Evolutionary conservation across 2,113 vertebrate genomes (phyloP).

Genomic region (Chroicocephalus ridibundus): DNA sequence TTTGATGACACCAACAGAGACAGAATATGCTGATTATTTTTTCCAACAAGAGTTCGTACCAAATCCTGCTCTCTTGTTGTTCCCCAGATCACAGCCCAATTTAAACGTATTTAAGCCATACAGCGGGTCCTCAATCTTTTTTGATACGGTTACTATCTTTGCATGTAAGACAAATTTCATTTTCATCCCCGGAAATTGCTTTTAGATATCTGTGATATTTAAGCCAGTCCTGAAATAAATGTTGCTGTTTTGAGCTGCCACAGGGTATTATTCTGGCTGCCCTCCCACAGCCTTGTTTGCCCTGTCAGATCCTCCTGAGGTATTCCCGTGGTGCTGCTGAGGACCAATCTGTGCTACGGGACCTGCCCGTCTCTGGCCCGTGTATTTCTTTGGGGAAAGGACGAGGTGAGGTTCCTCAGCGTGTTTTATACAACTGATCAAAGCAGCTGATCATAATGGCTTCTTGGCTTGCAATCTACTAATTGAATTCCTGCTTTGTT

Average conservation of each 20-base stretch:
- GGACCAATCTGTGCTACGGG: not conserved
- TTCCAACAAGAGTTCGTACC: not conserved
- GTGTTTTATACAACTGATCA: not conserved
- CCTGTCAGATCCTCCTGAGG: not conserved
- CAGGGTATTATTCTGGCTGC: not conserved
- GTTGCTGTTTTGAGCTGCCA: not conserved
- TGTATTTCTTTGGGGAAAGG: not conserved
- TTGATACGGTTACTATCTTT: not conserved
- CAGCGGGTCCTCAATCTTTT: not conserved
- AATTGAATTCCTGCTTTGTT: not conserved
- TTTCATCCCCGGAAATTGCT: not conserved
- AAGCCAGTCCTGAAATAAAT: not conserved
- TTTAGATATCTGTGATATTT: not conserved
- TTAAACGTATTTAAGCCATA: not conserved
- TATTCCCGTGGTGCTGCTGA: not conserved
- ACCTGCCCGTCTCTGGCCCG: accelerated
- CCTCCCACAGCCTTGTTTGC: not conserved
- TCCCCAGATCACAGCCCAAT: not conserved
- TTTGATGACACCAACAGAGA: not conserved
- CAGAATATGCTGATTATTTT: not conserved
- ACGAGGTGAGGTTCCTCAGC: not conserved
- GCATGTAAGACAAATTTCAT: not conserved
- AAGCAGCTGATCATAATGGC: not conserved
- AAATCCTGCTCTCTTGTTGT: not conserved
- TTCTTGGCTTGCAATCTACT: not conserved